Percentiles rank a stretch among this genome's conserved stretches.
Evolutionary conservation across 2,797 vertebrate genomes (phyloP).

Genomic region (Sebastes jordani): DNA sequence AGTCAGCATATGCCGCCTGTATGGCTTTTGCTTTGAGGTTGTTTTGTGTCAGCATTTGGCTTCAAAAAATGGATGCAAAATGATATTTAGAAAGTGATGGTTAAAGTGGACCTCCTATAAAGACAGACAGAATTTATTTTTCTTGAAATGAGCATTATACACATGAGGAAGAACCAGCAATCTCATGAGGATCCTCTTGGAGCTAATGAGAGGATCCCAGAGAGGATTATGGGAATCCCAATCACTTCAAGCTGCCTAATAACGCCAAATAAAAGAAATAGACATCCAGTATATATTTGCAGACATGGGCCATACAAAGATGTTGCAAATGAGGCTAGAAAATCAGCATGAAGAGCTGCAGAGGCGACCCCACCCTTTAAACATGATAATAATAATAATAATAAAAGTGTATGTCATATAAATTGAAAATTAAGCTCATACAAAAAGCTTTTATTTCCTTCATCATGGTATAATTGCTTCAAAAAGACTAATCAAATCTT

Average conservation of each 20-base stretch:
- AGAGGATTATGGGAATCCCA: constrained; percentile 24
- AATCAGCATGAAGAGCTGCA: neutral
- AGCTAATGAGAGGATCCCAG: constrained; percentile 9
- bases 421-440: neutral
- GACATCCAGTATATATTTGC: neutral
- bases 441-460: neutral
- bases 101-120: neutral
- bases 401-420: neutral
- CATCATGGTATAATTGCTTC: neutral
- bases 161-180: neutral
- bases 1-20: neutral
- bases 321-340: neutral
- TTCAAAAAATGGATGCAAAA: neutral
- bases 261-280: constrained; percentile 1
- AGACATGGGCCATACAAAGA: neutral
- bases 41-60: neutral
- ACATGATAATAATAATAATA: neutral
- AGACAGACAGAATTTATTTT: neutral
- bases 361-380: neutral
- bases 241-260: neutral
- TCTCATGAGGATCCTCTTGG: neutral
- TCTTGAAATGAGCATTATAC: neutral
- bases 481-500: neutral
- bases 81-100: neutral
- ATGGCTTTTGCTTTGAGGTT: neutral